phyloP scores from a whole-genome alignment of 1,140 invertebrate genomes.

The Drosophila arawakana region DNA sequence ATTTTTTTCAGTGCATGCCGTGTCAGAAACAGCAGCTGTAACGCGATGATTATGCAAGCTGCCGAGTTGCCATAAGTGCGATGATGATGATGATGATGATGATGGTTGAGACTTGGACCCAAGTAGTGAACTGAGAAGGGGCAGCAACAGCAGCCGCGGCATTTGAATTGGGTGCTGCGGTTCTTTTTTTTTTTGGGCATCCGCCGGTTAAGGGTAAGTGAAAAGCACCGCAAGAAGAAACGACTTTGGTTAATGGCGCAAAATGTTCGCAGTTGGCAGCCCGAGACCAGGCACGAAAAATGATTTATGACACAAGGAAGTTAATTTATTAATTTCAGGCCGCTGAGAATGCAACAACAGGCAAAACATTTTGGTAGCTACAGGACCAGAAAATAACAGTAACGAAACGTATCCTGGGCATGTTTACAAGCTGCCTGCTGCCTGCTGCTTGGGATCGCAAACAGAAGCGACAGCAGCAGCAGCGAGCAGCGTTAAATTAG shows the following conservation, averaged over 20 bases:
- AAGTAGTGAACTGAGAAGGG: not conserved
- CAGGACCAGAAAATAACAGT: not conserved
- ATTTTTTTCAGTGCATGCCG: too few relatives aligned
- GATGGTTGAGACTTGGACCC: constrained; percentile 27
- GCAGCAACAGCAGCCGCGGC: constrained; percentile 1
- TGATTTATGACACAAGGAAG: constrained; percentile 82
- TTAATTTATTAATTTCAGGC: constrained; percentile 83
- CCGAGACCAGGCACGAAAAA: constrained; percentile 54
- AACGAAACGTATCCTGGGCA: constrained; percentile 28
- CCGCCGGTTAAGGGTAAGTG: constrained; percentile 74
- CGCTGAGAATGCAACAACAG: constrained; percentile 33
- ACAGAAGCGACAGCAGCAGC: constrained; percentile 14
- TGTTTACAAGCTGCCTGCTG: constrained; percentile 65
- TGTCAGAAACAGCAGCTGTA: constrained; percentile 28
- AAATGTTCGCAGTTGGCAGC: constrained; percentile 78
- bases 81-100: constrained; percentile 53
- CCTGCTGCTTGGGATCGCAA: constrained; percentile 34
- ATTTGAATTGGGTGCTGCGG: constrained; percentile 51
- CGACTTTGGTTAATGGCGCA: constrained; percentile 77
- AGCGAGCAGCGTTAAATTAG: constrained; percentile 32
- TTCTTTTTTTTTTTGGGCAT: constrained; percentile 25
- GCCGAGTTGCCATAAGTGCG: constrained; percentile 61
- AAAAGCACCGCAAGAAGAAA: constrained; percentile 75
- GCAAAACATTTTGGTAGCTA: constrained; percentile 6
- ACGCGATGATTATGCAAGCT: constrained; percentile 73